Base-by-base conservation (phyloP, 2,113 vertebrate species). In the human region DNA sequence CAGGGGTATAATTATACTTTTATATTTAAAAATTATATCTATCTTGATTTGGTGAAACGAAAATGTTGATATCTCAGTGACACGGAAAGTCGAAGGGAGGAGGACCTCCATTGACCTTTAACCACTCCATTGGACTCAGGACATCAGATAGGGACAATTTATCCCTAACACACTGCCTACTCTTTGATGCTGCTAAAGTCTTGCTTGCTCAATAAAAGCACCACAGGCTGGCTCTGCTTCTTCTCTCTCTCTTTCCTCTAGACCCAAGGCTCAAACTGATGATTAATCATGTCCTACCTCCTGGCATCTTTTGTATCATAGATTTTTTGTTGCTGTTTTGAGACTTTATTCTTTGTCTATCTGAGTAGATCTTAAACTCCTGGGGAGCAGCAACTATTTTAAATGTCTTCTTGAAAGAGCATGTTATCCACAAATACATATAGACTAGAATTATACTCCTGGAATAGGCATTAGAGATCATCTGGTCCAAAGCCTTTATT, bases 291-390 rank as follows among this genome's bases (percentile, higher is more conserved):
- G 5, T n/a, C 64, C 55, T 80, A 16, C 48, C 64, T 68, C 59
- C 27, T 57, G 70, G 20, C 43, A 66, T 87, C 50, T 92, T 92
- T 96, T 90, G 45, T 38, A 45, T 35, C 73, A 52, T 40, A 79
- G 85, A 55, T 13, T 93, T 97, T 92, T 57, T 92, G 57, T 72
- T 81, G 20, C 48, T 70, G 7, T 81, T 96, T 89, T 27, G 90
- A 43, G 78, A 89, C 43, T 93, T 92, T 61, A 89, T 85, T 92
- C 78, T 75, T 92, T 76, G 12, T 43, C 72, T 96, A 16, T 78
- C 16, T 82, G 89, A 59, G 83, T 38, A 84, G 64, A 68, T 20
- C 50, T 10, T 82, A 91, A 87, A 55, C 86, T 81, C 48, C 52
- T 92, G 70, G 43, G 91, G 48, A 89, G 10, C 25, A 88, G 10